Evolutionary conservation across 2,888 invertebrate genomes (phyloP).

Genomic region (Drosophila prolongata): DNA sequence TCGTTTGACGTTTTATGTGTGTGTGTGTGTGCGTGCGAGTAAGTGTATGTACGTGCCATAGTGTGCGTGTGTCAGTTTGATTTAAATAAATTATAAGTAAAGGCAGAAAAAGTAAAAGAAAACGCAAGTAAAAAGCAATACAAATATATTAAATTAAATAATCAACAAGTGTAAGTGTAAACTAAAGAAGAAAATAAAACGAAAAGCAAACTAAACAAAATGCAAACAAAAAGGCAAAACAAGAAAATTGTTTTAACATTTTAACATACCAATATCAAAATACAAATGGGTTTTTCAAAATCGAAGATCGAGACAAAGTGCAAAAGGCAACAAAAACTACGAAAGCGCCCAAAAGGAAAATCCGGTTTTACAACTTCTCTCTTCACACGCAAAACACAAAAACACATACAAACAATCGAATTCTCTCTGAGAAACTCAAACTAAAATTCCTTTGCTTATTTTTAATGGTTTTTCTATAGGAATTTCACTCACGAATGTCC

Average conservation of each 20-base stretch:
- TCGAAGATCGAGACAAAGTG: slow-evolving; percentile 64
- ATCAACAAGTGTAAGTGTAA: slow-evolving; percentile 71
- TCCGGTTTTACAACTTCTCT: slow-evolving; percentile 80
- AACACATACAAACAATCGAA: background rate
- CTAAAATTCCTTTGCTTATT: slow-evolving; percentile 22
- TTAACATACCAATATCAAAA: slow-evolving; percentile 7
- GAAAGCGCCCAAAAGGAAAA: slow-evolving; percentile 75
- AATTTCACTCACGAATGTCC: slow-evolving; percentile 21
- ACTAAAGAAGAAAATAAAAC: slow-evolving; percentile 19
- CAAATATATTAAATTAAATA: slow-evolving; percentile 6
- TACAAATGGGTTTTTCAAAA: slow-evolving; percentile 30
- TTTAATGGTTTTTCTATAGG: slow-evolving; percentile 19
- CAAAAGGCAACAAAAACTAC: slow-evolving; percentile 66
- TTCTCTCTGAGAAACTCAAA: slow-evolving; percentile 19
- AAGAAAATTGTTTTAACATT: slow-evolving; percentile 36
- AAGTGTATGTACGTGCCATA: slow-evolving; percentile 26
- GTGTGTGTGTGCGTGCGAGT: slow-evolving; percentile 30
- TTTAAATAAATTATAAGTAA: slow-evolving; percentile 61
- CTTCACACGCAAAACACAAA: slow-evolving; percentile 5
- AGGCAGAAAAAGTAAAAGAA: slow-evolving; percentile 24
- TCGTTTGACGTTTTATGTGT: slow-evolving; percentile 40
- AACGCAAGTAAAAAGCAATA: slow-evolving; percentile 4
- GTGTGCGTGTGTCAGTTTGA: slow-evolving; percentile 43
- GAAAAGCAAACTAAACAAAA: slow-evolving; percentile 20
- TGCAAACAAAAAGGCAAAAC: slow-evolving; percentile 16